Conservation (phyloP, 2,797 vertebrate species). For the Glossophaga mutica region DNA sequence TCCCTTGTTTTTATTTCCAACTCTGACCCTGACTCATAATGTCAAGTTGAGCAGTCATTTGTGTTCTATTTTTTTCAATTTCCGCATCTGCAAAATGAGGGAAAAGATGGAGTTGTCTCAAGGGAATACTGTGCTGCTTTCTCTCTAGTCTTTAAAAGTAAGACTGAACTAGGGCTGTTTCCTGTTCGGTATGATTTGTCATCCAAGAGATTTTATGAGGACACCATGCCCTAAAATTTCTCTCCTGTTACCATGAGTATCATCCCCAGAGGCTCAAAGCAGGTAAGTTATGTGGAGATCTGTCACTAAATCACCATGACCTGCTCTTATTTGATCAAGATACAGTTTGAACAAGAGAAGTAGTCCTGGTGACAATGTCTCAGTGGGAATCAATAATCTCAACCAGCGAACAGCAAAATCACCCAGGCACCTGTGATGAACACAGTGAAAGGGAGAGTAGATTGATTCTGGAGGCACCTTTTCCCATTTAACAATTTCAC, state of each 20-base stretch:
- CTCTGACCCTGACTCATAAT: not conserved
- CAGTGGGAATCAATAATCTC: not conserved
- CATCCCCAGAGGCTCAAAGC: not conserved
- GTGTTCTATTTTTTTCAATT: not conserved
- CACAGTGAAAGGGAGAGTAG: not conserved
- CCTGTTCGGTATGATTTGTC: not conserved
- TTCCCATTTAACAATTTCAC: not conserved
- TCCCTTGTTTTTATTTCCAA: not conserved
- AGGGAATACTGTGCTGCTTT: not conserved
- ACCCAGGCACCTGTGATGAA: not conserved
- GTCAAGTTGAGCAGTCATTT: not conserved
- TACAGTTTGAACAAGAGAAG: not conserved
- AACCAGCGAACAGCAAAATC: not conserved
- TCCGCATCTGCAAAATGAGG: constrained; percentile 45
- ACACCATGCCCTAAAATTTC: not conserved
- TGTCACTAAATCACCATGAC: not conserved
- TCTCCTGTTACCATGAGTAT: not conserved
- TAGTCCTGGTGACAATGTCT: not conserved
- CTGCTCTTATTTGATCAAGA: not conserved
- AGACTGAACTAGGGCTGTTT: not conserved
- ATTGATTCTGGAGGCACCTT: not conserved
- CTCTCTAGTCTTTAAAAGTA: constrained; percentile 36
- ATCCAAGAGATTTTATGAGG: not conserved
- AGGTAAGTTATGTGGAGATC: not conserved
- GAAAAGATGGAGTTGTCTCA: not conserved